A percentile compares a stretch with the other conserved stretches of the same genome.
phyloP scores from a whole-genome alignment of 2,888 invertebrate genomes.

The Suillia variegata region DNA sequence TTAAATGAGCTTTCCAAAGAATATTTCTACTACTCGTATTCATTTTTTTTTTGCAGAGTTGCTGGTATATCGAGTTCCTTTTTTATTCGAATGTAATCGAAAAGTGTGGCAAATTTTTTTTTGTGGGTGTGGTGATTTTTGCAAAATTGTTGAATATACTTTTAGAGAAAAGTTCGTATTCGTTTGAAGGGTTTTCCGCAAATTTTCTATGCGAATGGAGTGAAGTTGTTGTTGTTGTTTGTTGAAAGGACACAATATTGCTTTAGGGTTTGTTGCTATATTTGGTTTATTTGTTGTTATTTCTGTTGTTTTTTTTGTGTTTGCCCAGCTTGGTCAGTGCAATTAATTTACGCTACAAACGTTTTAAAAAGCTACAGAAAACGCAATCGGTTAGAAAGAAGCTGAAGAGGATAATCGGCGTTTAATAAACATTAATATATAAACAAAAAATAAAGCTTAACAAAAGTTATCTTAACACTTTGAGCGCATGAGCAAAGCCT shows the following conservation, averaged over 20 bases:
- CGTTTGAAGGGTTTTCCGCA: not conserved
- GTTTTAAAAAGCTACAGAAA: too few relatives aligned
- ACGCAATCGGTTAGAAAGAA: too few relatives aligned
- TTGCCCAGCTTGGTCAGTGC: not conserved
- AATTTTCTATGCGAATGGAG: not conserved
- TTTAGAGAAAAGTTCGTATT: not conserved
- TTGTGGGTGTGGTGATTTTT: not conserved
- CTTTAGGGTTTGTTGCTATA: too few relatives aligned
- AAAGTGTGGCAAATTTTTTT: too few relatives aligned
- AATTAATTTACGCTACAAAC: slow-evolving; percentile 2
- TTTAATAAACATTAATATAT: too few relatives aligned
- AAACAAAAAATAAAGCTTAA: too few relatives aligned
- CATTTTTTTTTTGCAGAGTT: not conserved
- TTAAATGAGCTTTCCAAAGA: not conserved
- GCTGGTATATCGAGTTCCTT: not conserved
- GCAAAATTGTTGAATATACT: not conserved
- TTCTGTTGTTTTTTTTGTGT: not conserved
- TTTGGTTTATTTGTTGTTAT: too few relatives aligned
- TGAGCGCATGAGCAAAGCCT: too few relatives aligned
- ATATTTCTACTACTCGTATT: not conserved
- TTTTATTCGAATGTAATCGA: too few relatives aligned
- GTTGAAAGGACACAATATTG: slow-evolving; percentile 1
- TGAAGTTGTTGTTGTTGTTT: not conserved
- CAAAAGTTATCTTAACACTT: too few relatives aligned
- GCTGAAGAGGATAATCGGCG: too few relatives aligned